Conservation (phyloP, 2,888 invertebrate species). For the Melitaea athalia region DNA sequence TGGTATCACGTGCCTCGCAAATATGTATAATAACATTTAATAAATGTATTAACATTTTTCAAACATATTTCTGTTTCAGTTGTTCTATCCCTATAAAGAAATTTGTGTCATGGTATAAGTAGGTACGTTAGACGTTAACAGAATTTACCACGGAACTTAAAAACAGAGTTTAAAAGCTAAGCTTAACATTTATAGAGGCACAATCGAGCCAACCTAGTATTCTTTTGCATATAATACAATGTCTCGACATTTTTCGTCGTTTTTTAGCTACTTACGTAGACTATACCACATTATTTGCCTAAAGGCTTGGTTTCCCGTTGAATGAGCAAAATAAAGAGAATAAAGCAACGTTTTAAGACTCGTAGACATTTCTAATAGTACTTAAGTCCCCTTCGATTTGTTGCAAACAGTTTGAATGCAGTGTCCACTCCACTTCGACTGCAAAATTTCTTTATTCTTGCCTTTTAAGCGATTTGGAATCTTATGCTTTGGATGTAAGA, state of each 20-base stretch:
- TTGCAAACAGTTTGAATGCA: constrained; percentile 76
- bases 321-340: constrained; percentile 22
- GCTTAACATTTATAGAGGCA: background rate
- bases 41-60: too few relatives aligned
- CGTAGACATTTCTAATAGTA: constrained; percentile 77
- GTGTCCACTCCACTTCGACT: constrained; percentile 66
- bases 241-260: background rate
- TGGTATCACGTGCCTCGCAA: background rate
- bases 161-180: background rate
- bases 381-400: constrained; percentile 70
- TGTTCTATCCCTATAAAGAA: too few relatives aligned
- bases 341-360: constrained; percentile 40
- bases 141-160: background rate
- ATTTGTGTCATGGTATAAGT: too few relatives aligned
- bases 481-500: constrained; percentile 33
- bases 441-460: constrained; percentile 47
- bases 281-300: constrained; percentile 26
- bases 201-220: background rate
- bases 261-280: constrained; percentile 3
- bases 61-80: too few relatives aligned
- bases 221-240: background rate
- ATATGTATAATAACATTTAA: background rate
- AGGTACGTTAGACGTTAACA: too few relatives aligned
- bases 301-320: constrained; percentile 16
- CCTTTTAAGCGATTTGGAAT: constrained; percentile 41